Percentiles rank a stretch among this genome's conserved stretches.
These are phyloP conservation scores for Sakesphorus luctuosus DNA, from an alignment of 2,113 vertebrate species.

Conservation along the genomic window DNA sequence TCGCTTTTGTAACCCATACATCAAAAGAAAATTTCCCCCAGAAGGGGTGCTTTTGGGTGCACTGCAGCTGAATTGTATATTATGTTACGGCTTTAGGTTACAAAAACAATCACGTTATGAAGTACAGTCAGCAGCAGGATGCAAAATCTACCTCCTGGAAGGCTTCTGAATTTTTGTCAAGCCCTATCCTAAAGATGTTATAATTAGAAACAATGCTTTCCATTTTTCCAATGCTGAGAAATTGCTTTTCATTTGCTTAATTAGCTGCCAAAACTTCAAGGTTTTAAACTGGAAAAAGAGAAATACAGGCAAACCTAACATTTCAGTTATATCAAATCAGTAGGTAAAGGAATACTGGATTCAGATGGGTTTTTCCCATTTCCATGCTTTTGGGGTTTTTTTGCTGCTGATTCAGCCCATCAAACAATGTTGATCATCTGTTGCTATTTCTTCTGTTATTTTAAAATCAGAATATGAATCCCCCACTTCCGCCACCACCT, in stretches of 20 bases:
- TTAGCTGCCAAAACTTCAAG: neutral
- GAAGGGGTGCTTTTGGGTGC: conserved; percentile 32
- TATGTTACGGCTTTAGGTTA: conserved; percentile 52
- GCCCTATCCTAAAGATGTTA: conserved; percentile 5
- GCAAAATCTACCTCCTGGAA: conserved; percentile 38
- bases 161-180: conserved; percentile 5
- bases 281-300: conserved; percentile 2
- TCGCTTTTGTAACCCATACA: conserved; percentile 34
- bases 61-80: conserved; percentile 24
- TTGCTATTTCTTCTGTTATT: neutral
- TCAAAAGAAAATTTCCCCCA: conserved; percentile 63
- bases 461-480: conserved; percentile 76
- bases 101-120: conserved; percentile 60
- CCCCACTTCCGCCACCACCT: conserved; percentile 87
- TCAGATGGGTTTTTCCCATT: neutral
- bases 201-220: conserved; percentile 31
- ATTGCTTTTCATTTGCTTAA: conserved; percentile 35
- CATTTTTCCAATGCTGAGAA: neutral
- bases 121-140: conserved; percentile 22
- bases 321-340: neutral
- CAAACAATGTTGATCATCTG: neutral
- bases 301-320: neutral
- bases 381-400: neutral
- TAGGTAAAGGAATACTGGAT: neutral
- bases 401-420: neutral